Base-by-base conservation (phyloP, 1,140 invertebrate species). In the Campoletis sonorensis region DNA sequence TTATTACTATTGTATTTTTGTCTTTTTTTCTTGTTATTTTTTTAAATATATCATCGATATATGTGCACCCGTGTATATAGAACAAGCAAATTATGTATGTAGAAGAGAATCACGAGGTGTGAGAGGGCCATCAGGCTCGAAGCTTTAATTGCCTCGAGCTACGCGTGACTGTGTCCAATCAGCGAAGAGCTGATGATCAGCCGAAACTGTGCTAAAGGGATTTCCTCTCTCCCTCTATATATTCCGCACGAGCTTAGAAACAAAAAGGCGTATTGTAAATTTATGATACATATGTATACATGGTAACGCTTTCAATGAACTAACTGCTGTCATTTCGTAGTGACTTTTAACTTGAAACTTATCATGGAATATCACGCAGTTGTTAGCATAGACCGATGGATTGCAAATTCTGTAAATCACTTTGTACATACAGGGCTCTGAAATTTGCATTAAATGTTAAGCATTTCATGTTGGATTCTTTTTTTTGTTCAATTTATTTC, bases 81-180 rank as follows among this genome's bases (percentile, higher is more conserved):
- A 30, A 33, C 27, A 21, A n/a, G 11, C 15, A 33, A 15, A 70
- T 70, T 70, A 27, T 5, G 30, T 33, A 33, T 21, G 27, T 13
- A n/a, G 30, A 18, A 27, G 75, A 11, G 61, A 54, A 45, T 11
- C n/a, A 21, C 58, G 78, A 54, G 40, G 27, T 26, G 61, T 26
- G 61, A 71, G 37, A 23, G 21, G 58, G 11, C 49, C 61, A 79
- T 45, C 23, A 68, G 58, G 30, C 82, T 68, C 81, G 82, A 83
- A 79, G 58, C 81, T 82, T 86, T 86, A 85, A 87, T 87, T 84
- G 82, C 79, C 71, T 21, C 76, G 67, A 67, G 67, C 67, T 76
- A 79, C 82, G 82, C 81, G 78, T 82, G 73, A 77, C 71, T 83
- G 75, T 85, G 82, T 82, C 81, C 84, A 81, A 87, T 86, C 82